Conservation (phyloP, 2,888 invertebrate genomes). For the Ellobium chinense region DNA sequence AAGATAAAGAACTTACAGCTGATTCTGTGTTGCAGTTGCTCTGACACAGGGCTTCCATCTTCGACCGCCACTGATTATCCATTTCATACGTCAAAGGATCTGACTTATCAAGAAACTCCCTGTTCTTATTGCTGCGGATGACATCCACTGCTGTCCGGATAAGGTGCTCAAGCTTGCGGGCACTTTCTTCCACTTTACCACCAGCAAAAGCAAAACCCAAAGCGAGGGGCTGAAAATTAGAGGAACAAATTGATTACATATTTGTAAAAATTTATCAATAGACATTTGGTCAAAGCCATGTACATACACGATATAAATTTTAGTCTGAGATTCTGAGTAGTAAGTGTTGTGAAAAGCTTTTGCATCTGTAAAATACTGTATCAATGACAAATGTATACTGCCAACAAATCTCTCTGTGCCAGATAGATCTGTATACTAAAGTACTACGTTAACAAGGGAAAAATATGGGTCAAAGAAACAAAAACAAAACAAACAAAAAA, state of each 20-base stretch:
- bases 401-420: too few species aligned
- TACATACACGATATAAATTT: too few species aligned
- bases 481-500: too few species aligned
- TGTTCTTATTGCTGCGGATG: constrained; percentile 34
- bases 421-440: too few species aligned
- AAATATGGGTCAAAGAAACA: too few species aligned
- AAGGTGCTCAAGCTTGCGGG: constrained; percentile 40
- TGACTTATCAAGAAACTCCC: constrained; percentile 37
- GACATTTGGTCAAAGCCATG: too few species aligned
- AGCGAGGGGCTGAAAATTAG: constrained; percentile 28
- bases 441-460: too few species aligned
- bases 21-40: constrained; percentile 32
- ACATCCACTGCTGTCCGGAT: constrained; percentile 41
- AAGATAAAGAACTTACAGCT: constrained; percentile 5
- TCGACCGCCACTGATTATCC: constrained; percentile 31
- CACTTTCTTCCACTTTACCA: constrained; percentile 46
- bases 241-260: too few species aligned
- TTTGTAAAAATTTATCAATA: background rate
- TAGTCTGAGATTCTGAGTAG: too few species aligned
- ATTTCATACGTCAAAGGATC: constrained; percentile 38
- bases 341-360: too few species aligned
- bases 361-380: too few species aligned
- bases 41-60: constrained; percentile 28
- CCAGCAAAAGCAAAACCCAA: constrained; percentile 44
- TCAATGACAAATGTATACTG: too few species aligned